Evolutionary conservation across 2,888 invertebrate species (phyloP), one percentile per base, ranked within the genome.

Genomic region (Drosophila austrosaltans): DNA sequence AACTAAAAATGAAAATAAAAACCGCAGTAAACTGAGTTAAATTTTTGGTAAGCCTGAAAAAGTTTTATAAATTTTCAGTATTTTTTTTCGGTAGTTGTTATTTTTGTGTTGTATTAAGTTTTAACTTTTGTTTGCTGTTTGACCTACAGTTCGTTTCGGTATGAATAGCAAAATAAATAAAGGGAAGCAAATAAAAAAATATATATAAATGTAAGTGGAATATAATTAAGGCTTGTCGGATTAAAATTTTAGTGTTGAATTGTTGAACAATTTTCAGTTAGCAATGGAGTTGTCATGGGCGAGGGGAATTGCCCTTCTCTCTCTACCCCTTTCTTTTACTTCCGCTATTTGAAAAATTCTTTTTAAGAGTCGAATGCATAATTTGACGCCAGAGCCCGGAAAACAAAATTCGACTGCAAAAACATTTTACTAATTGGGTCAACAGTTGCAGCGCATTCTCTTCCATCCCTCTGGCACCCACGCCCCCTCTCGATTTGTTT

Each of bases 291-390:
- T 25, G 65, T 53, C 20, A 20, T 12, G 69, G 8, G 3, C 22
- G 6, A 10, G 44, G 22, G 12, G n/a, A 44, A 16, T 12, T 40
- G 40, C 16, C 20, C 20, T 32, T 48, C 30, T 32, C 32, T 32
- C 16, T 10, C 22, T 39, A 12, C 0, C 36, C 12, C 12, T 16
- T 2, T 25, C 20, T 53, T 28, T 63, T 53, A 71, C 64, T 64
- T 71, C 53, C 58, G 64, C 48, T 70, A 81, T 68, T 69, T 69
- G 67, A 59, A 66, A 72, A 67, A 48, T 25, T 48, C 54, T 53
- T 58, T 63, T 75, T 75, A 77, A 5, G 12, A 25, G 20, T 81
- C 76, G 56, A 73, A 67, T 77, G 72, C 85, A 87, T 87, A 76
- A 79, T 87, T 76, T 79, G 72, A 81, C 44, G 44, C 28, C 53